Evolutionary conservation across 2,797 vertebrate species (phyloP), one percentile per base, ranked within the genome.

Genomic region (Fundulus diaphanus): DNA sequence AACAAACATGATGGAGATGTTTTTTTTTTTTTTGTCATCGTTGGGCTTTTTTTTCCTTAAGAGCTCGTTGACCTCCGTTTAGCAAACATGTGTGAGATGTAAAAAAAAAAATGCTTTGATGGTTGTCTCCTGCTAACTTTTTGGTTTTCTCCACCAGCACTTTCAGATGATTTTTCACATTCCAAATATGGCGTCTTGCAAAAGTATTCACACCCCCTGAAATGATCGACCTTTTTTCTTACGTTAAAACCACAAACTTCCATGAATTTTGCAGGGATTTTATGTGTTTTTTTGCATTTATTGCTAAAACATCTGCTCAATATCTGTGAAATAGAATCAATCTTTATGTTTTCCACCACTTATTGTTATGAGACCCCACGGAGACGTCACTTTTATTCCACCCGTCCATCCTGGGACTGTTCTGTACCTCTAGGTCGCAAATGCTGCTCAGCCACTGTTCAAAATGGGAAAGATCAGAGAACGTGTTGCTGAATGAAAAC

Each of bases 1-100:
- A 56, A 57, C 42, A 29, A 74, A 54, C 35, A 40, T 27, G 48
- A 46, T 24, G 51, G 67, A 37, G 59, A 82, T 18, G 1, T 46
- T 59, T 24, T 29, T 22, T 35, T 77, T 61, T 13, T 33, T 33
- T 29, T 31, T 29, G 48, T 12, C 27, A 66, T n/a, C 22, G 48
- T 37, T 29, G n/a, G n/a, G n/a, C 57, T 7, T 13, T 16, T 9
- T 11, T 16, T 24, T 52, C 18, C 22, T 37, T 46, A n/a, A n/a
- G n/a, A 24, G 31, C 31, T 22, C 52, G 16, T 57, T 9, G 27
- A 46, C 68, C 16, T 65, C n/a, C 8, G 40, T 74, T 12, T 40
- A 33, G 54, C 72, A 31, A 20, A 40, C 35, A 7, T 18, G 35
- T 22, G 4, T 40, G 37, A 65, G 20, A 65, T n/a, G 61, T 65